Percentiles rank a stretch among this genome's conserved stretches.
Conservation (phyloP, 1,140 invertebrate species). For the Cotesia typhae region DNA sequence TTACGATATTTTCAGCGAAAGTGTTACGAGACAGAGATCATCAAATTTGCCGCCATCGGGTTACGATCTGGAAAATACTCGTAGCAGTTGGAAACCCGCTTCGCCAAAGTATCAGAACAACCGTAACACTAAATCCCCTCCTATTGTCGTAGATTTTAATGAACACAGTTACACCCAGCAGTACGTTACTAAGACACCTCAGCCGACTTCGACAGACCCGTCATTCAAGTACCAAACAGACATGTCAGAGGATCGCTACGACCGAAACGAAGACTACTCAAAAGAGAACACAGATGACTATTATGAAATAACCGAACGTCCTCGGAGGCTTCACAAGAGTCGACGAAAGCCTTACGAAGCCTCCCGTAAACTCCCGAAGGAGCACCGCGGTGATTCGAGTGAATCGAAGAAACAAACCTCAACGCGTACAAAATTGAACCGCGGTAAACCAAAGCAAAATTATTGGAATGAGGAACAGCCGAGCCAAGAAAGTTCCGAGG, state of each 20-base stretch:
- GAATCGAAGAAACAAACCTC: constrained; percentile 45
- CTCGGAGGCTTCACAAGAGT: constrained; percentile 50
- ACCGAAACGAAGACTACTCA: constrained; percentile 50
- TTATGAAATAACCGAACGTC: constrained; percentile 52
- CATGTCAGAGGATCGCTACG: constrained; percentile 39
- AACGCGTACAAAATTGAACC: constrained; percentile 45
- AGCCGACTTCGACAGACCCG: constrained; percentile 1
- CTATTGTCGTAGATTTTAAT: constrained; percentile 48
- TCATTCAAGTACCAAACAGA: constrained; percentile 19
- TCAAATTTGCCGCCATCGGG: constrained; percentile 14
- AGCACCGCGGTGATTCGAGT: constrained; percentile 50
- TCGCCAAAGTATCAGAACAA: neutral
- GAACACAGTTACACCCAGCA: constrained; percentile 47
- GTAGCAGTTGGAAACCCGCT: constrained; percentile 1
- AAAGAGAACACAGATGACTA: constrained; percentile 57
- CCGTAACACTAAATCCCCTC: constrained; percentile 46
- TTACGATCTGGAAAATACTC: constrained; percentile 11
- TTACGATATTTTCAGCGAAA: constrained; percentile 42
- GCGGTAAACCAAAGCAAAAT: constrained; percentile 46
- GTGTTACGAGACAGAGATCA: constrained; percentile 27
- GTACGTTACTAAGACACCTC: constrained; percentile 16
- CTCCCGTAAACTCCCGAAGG: constrained; percentile 53
- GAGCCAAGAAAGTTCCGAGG: constrained; percentile 44
- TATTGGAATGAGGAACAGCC: constrained; percentile 45
- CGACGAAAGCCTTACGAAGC: constrained; percentile 49